Evolutionary conservation across 2,888 invertebrate genomes (phyloP), one percentile per base, ranked within the genome.

Genomic region (Xylota segnis): DNA sequence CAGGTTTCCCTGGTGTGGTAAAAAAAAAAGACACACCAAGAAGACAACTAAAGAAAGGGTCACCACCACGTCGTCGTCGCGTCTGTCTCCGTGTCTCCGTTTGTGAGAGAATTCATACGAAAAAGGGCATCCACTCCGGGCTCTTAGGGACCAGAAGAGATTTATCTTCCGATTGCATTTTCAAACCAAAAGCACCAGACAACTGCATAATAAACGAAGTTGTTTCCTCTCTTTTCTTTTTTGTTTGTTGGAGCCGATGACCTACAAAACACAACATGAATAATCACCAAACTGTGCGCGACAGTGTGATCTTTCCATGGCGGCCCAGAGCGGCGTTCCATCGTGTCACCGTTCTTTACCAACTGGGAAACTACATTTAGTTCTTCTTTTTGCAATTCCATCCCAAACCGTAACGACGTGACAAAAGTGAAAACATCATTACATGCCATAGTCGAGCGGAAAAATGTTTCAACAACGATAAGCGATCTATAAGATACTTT

Each of bases 1-100:
- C 79, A 45, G 83, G 75, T 75, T 75, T 79, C 74, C 74, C 75
- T 70, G 75, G 58, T 75, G 68, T 79, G 74, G 75, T 74, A 74
- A 66, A 68, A 74, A 78, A 34, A 27, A 23, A 23, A 18, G 3
- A 50, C 23, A 5, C 5, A 10, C 58, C 72, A 72, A 63, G 61
- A 78, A 78, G 54, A 59, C 66, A 34, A 37, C 63, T 27, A 68
- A 70, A 27, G 68, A 70, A 84, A 58, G 79, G 70, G 83, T 79
- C 83, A 79, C 54, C 54, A 47, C 29, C 52, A 40, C 58, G 29
- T 23, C 37, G 29, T 18, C 23, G 5, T 45, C 37, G 23, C 52
- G 34, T 27, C 10, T 37, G 12, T 40, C n/a, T n/a, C n/a, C n/a
- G n/a, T 23, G 23, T 23, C 23, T 23, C 23, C 23, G 23, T 23